Conservation (phyloP, 2,888 invertebrate genomes). For the Anodontia alba region DNA sequence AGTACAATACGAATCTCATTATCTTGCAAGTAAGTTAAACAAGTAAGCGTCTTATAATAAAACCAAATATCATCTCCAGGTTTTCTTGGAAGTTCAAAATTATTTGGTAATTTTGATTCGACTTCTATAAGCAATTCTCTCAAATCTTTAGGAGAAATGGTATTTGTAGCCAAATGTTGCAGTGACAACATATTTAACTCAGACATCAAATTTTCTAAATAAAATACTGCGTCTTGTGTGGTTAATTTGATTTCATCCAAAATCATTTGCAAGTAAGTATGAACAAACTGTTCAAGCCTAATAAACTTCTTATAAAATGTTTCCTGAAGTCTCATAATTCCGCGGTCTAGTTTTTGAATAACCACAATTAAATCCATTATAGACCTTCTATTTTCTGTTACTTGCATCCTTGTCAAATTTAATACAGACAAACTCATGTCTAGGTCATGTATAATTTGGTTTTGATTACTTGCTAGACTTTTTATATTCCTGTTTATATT, state of each 20-base stretch:
- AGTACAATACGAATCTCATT: too few relatives aligned
- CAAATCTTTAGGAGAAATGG: too few relatives aligned
- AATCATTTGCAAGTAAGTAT: neutral
- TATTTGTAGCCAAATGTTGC: constrained; percentile 11
- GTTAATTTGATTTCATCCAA: constrained; percentile 19
- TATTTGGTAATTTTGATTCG: too few relatives aligned
- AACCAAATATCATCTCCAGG: constrained; percentile 32
- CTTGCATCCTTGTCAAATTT: neutral
- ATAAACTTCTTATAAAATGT: neutral
- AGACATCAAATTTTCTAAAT: constrained; percentile 17
- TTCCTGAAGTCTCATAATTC: neutral
- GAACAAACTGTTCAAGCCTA: neutral
- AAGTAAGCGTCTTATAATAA: constrained; percentile 26
- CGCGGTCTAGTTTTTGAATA: neutral
- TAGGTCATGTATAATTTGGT: too few relatives aligned
- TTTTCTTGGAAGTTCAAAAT: constrained; percentile 21
- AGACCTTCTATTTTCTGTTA: neutral
- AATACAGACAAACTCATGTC: neutral
- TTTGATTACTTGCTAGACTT: too few relatives aligned
- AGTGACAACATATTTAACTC: constrained; percentile 24
- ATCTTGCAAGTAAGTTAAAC: constrained; percentile 24
- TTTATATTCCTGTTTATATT: neutral
- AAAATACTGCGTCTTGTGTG: neutral
- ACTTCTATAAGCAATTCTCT: too few relatives aligned
- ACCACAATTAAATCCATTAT: neutral